Evolutionary conservation across 2,888 invertebrate genomes (phyloP).

Genomic region (Drosophila stalkeri): DNA sequence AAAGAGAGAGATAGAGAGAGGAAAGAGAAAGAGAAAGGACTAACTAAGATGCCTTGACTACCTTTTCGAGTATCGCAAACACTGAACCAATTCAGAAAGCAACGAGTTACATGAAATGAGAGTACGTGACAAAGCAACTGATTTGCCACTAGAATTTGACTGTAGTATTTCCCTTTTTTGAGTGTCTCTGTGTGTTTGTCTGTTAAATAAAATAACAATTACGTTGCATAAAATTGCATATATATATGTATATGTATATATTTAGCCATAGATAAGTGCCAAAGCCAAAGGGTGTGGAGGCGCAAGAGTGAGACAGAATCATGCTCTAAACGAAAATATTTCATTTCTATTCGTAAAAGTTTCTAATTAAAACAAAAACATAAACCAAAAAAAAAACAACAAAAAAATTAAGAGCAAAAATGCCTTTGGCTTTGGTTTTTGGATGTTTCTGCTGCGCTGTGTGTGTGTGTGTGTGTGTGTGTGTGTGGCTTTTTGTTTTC

Average conservation of each 20-base stretch:
- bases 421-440: slow-evolving; percentile 46
- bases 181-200: slow-evolving; percentile 25
- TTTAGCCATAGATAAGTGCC: slow-evolving; percentile 47
- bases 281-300: slow-evolving; percentile 4
- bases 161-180: slow-evolving; percentile 12
- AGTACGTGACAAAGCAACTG: slow-evolving; percentile 66
- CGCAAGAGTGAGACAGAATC: not conserved
- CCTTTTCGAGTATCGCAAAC: slow-evolving; percentile 47
- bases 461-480: not conserved
- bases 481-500: slow-evolving; percentile 60
- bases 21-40: not conserved
- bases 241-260: not conserved
- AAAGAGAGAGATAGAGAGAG: not conserved
- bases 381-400: slow-evolving; percentile 59
- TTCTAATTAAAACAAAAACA: slow-evolving; percentile 68
- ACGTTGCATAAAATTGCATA: slow-evolving; percentile 50
- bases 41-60: slow-evolving; percentile 14
- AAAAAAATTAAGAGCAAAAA: slow-evolving; percentile 30
- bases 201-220: slow-evolving; percentile 70
- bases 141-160: slow-evolving; percentile 37
- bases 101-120: slow-evolving; percentile 15
- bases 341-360: slow-evolving; percentile 62
- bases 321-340: slow-evolving; percentile 47
- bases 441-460: not conserved
- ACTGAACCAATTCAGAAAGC: slow-evolving; percentile 56